These are phyloP conservation scores for Trichoplusia ni DNA, from an alignment of 1,140 invertebrate genomes.

Conservation along the genomic window DNA sequence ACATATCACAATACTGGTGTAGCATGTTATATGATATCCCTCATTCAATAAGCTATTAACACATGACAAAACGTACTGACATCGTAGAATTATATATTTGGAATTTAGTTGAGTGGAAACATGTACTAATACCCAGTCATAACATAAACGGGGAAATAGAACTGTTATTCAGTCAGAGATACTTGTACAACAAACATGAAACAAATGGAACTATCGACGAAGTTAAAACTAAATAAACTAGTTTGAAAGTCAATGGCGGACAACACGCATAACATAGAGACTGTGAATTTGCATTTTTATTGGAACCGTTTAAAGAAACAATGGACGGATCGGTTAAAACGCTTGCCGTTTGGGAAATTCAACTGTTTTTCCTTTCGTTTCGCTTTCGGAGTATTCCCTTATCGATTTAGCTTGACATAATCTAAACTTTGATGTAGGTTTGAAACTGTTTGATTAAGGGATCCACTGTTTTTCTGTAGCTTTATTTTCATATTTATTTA, in stretches of 20 bases:
- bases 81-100: too few relatives aligned
- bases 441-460: too few relatives aligned
- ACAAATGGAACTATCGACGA: slow-evolving; percentile 33
- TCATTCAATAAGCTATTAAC: too few relatives aligned
- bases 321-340: slow-evolving; percentile 47
- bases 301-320: slow-evolving; percentile 70
- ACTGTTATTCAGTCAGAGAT: slow-evolving; percentile 2
- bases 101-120: too few relatives aligned
- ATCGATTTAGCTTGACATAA: slow-evolving; percentile 18
- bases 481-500: neutral
- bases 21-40: too few relatives aligned
- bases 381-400: slow-evolving; percentile 8
- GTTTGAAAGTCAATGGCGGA: slow-evolving; percentile 60
- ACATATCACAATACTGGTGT: too few relatives aligned
- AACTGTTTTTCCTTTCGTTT: slow-evolving; percentile 12
- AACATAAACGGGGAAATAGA: slow-evolving; percentile 8
- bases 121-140: too few relatives aligned
- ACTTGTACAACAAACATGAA: slow-evolving; percentile 25
- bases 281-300: slow-evolving; percentile 72
- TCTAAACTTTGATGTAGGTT: slow-evolving; percentile 15
- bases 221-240: slow-evolving; percentile 59
- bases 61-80: too few relatives aligned
- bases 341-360: slow-evolving; percentile 41
- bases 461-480: neutral
- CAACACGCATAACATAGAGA: slow-evolving; percentile 49